Evolutionary conservation across 2,888 invertebrate genomes (phyloP).

Genomic region (Gonocerus acuteangulatus): DNA sequence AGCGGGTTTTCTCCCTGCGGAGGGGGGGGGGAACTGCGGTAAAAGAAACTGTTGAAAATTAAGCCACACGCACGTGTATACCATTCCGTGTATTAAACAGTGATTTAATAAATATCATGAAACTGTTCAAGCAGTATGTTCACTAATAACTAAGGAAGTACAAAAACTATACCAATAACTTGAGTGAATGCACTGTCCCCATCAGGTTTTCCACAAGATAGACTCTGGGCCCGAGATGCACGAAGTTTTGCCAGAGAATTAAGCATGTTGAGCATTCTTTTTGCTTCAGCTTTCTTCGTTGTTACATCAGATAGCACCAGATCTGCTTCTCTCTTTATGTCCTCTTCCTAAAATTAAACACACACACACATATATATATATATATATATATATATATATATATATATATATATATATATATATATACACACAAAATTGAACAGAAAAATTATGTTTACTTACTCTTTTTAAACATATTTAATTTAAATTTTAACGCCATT

Average conservation of each 20-base stretch:
- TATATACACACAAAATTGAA: neutral
- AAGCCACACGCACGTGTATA: too few relatives aligned
- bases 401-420: neutral
- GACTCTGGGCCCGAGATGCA: constrained; percentile 54
- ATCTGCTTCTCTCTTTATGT: constrained; percentile 61
- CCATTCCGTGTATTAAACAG: too few relatives aligned
- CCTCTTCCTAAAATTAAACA: constrained; percentile 59
- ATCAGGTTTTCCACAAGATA: constrained; percentile 50
- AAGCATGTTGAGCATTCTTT: constrained; percentile 56
- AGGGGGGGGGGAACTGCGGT: too few relatives aligned
- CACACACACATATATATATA: constrained; percentile 24
- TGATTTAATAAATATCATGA: too few relatives aligned
- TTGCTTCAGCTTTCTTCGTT: constrained; percentile 61
- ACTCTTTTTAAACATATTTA: neutral
- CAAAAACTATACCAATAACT: constrained; percentile 49
- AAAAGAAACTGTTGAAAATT: too few relatives aligned
- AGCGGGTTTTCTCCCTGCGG: too few relatives aligned
- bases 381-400: too few relatives aligned
- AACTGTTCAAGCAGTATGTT: too few relatives aligned
- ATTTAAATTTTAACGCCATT: too few relatives aligned
- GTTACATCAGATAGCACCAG: constrained; percentile 60
- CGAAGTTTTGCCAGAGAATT: constrained; percentile 58
- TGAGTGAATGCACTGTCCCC: constrained; percentile 52
- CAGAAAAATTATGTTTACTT: too few relatives aligned
- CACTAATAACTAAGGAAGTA: neutral